phyloP scores from a whole-genome alignment of 1,140 invertebrate genomes.

The Sogatella furcifera region DNA sequence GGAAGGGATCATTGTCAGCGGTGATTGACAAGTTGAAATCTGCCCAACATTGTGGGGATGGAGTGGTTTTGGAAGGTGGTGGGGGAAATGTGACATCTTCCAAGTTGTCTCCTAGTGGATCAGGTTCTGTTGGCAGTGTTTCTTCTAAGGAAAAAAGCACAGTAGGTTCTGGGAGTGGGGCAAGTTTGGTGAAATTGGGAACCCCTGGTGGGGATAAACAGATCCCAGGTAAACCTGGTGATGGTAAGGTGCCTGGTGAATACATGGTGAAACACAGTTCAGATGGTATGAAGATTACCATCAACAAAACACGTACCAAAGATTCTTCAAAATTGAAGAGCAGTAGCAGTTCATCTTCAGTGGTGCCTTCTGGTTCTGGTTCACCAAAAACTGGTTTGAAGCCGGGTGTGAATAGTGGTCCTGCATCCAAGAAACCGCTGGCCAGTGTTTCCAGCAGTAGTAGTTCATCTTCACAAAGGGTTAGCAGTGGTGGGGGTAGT shows the following conservation, averaged over 20 bases:
- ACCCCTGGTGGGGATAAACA: conserved; percentile 42
- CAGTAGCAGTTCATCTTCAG: conserved; percentile 18
- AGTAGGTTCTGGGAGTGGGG: conserved; percentile 20
- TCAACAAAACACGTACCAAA: conserved; percentile 68
- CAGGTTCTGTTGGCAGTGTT: conserved; percentile 21
- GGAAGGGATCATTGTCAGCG: conserved; percentile 69
- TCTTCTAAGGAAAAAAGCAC: too few species aligned
- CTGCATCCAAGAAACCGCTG: conserved; percentile 65
- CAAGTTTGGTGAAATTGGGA: conserved; percentile 35
- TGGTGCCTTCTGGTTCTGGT: conserved; percentile 36
- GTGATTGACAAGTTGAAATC: conserved; percentile 79
- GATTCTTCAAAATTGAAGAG: conserved; percentile 37
- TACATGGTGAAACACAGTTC: conserved; percentile 78
- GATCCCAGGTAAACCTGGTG: conserved; percentile 40
- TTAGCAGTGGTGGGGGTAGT: conserved; percentile 13
- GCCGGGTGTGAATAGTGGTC: conserved; percentile 68
- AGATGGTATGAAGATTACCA: conserved; percentile 80
- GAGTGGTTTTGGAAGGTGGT: conserved; percentile 17
- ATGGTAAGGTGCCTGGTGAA: conserved; percentile 59
- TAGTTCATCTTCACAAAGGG: conserved; percentile 13
- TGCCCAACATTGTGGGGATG: conserved; percentile 46
- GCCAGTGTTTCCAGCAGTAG: conserved; percentile 11
- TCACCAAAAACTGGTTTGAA: conserved; percentile 67
- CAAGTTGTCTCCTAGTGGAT: conserved; percentile 27
- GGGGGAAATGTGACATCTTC: conserved; percentile 23